Evolutionary conservation across 2,797 vertebrate species (phyloP).

Genomic region (Acanthopagrus latus): DNA sequence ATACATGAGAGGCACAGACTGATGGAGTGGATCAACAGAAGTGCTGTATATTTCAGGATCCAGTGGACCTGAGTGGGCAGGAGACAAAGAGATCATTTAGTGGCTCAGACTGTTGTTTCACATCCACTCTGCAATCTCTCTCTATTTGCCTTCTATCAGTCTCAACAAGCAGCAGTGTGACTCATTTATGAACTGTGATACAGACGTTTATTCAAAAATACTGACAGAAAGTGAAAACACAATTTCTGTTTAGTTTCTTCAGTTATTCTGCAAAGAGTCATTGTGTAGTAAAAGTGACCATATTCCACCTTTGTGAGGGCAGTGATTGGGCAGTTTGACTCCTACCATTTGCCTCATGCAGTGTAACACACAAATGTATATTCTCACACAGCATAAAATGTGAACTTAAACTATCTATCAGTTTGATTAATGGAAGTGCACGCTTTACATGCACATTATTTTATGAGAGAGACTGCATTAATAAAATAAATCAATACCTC

Average conservation of each 20-base stretch:
- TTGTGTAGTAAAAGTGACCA: too few relatives aligned
- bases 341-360: too few relatives aligned
- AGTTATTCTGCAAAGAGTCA: too few relatives aligned
- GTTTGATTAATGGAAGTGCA: neutral
- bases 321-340: too few relatives aligned
- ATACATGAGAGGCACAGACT: neutral
- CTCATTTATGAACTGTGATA: conserved; percentile 31
- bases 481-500: too few relatives aligned
- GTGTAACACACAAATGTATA: neutral
- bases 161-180: conserved; percentile 34
- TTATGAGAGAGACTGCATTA: neutral
- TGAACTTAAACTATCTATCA: neutral
- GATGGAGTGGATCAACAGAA: neutral
- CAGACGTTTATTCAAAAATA: conserved; percentile 4
- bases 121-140: neutral
- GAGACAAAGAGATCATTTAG: conserved; percentile 6
- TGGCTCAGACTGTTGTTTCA: conserved; percentile 18
- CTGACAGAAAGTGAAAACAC: conserved; percentile 1
- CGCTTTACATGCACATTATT: neutral
- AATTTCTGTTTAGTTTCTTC: too few relatives aligned
- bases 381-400: neutral
- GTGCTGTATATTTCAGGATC: conserved; percentile 1
- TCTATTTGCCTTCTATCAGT: conserved; percentile 4
- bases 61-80: conserved; percentile 14
- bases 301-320: too few relatives aligned